A percentile compares a stretch with the other conserved stretches of the same genome.
Evolutionary conservation across 2,113 vertebrate genomes (phyloP).

Genomic region (Empidonax alnorum): DNA sequence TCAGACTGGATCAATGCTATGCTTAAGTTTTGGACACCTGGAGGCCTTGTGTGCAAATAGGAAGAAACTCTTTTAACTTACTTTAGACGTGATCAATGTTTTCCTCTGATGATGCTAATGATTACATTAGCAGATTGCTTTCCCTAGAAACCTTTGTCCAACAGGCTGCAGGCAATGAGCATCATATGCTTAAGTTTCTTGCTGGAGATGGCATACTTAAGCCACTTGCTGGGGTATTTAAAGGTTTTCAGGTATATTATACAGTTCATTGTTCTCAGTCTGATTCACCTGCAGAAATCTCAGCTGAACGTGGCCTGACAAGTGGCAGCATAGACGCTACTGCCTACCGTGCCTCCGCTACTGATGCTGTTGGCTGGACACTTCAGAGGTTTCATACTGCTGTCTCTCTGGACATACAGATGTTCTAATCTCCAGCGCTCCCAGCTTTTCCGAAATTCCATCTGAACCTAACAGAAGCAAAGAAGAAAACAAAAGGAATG

Average conservation of each 20-base stretch:
- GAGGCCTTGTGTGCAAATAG: conserved; percentile 63
- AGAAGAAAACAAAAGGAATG: conserved; percentile 21
- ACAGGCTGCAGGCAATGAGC: conserved; percentile 57
- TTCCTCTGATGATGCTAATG: conserved; percentile 30
- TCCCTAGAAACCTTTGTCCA: conserved; percentile 63
- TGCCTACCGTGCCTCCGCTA: conserved; percentile 72
- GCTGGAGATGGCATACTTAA: conserved; percentile 26
- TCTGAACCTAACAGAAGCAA: conserved; percentile 74
- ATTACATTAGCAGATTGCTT: conserved; percentile 73
- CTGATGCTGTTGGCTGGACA: conserved; percentile 79
- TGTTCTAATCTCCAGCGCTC: conserved; percentile 80
- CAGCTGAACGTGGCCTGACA: conserved; percentile 76
- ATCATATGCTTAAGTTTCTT: conserved; percentile 33
- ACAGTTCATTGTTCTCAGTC: conserved; percentile 16
- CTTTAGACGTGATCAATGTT: conserved; percentile 58
- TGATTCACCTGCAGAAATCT: conserved; percentile 17
- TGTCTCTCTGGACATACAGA: conserved; percentile 75
- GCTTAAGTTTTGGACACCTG: conserved; percentile 62
- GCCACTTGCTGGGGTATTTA: conserved; percentile 30
- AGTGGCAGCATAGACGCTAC: conserved; percentile 73
- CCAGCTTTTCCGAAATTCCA: conserved; percentile 83
- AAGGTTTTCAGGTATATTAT: conserved; percentile 9
- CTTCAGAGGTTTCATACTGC: conserved; percentile 81
- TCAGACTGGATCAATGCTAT: conserved; percentile 67
- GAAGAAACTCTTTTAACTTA: conserved; percentile 67